Evolutionary conservation across 2,797 vertebrate genomes (phyloP).

Genomic region (Acomys russatus): DNA sequence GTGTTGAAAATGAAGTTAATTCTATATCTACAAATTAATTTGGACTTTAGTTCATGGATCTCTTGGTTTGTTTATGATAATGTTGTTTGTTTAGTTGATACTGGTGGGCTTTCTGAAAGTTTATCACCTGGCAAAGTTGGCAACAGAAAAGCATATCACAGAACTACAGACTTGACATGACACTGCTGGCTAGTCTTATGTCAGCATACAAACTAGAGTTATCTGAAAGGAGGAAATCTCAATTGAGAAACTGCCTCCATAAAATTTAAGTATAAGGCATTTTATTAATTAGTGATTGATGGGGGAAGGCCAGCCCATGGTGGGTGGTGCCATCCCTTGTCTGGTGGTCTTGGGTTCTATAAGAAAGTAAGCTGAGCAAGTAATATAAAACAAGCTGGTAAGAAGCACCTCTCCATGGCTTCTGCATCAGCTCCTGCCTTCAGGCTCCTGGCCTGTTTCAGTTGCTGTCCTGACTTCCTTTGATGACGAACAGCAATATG

Average conservation of each 20-base stretch:
- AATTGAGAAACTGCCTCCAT: neutral
- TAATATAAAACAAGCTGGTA: neutral
- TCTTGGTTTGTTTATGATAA: neutral
- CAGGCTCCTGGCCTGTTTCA: neutral
- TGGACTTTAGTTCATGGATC: constrained; percentile 3
- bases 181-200: neutral
- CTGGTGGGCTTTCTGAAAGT: constrained; percentile 5
- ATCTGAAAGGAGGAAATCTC: neutral
- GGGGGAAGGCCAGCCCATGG: neutral
- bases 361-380: neutral
- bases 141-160: neutral
- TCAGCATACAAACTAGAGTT: neutral
- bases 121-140: neutral
- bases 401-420: neutral
- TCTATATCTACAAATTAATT: constrained; percentile 36
- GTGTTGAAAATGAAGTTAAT: neutral
- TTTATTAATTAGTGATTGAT: neutral
- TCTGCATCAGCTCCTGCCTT: neutral
- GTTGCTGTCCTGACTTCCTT: neutral
- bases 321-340: neutral
- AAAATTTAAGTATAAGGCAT: neutral
- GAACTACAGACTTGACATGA: neutral
- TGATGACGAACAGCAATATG: neutral
- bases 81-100: neutral
- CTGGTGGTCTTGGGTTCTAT: neutral